phyloP scores from a whole-genome alignment of 2,113 vertebrate species.

The Chaetura pelagica region DNA sequence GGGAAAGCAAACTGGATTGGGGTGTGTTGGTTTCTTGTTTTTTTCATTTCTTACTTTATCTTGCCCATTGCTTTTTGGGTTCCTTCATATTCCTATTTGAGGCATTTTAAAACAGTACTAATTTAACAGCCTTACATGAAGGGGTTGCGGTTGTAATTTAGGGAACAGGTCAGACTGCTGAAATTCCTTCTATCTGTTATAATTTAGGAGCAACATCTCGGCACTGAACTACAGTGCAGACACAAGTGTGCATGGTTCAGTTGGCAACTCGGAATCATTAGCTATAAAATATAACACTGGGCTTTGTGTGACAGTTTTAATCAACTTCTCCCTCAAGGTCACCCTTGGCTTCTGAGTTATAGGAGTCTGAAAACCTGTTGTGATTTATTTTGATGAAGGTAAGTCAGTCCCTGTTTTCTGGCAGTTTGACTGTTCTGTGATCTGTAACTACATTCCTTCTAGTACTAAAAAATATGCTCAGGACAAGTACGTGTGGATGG shows the following conservation, averaged over 20 bases:
- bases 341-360: slow-evolving; percentile 66
- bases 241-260: not conserved
- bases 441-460: slow-evolving; percentile 65
- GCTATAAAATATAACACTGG: slow-evolving; percentile 39
- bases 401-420: slow-evolving; percentile 61
- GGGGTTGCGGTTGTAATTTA: not conserved
- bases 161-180: not conserved
- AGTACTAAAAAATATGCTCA: slow-evolving; percentile 25
- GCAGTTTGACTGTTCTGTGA: slow-evolving; percentile 65
- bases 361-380: slow-evolving; percentile 50
- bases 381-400: slow-evolving; percentile 74
- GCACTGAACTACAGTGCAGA: not conserved
- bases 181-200: not conserved
- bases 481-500: slow-evolving; percentile 54
- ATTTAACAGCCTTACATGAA: not conserved
- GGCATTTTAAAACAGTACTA: not conserved
- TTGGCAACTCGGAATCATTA: slow-evolving; percentile 30
- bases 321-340: slow-evolving; percentile 73
- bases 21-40: not conserved
- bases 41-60: not conserved
- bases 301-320: slow-evolving; percentile 64
- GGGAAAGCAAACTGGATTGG: not conserved
- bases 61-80: not conserved
- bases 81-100: not conserved
- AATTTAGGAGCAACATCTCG: not conserved